phyloP scores from a whole-genome alignment of 2,113 vertebrate genomes.

The Scortum barcoo region DNA sequence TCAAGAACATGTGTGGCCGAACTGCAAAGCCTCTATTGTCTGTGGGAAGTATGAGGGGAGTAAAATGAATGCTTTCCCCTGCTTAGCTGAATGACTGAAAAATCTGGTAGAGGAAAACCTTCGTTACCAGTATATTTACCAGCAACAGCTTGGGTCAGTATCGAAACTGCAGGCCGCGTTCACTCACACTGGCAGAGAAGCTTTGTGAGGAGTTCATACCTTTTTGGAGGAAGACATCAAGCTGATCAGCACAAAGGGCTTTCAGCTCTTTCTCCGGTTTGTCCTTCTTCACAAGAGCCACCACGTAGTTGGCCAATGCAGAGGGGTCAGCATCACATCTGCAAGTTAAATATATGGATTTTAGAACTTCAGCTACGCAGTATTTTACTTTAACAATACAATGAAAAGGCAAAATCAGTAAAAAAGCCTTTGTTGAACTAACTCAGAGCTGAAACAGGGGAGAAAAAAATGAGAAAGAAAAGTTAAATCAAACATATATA shows the following conservation, averaged over 20 bases:
- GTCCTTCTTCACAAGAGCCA: conserved; percentile 98
- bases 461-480: background rate
- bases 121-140: background rate
- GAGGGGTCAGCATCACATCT: conserved; percentile 99
- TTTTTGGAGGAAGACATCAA: conserved; percentile 99
- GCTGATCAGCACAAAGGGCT: conserved; percentile 97
- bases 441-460: background rate
- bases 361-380: background rate
- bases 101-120: background rate
- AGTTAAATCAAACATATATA: background rate
- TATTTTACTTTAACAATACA: background rate
- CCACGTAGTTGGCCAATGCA: conserved; percentile 98
- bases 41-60: background rate
- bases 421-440: background rate
- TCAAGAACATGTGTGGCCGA: background rate
- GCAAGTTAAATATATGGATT: background rate
- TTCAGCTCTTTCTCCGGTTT: conserved; percentile 97
- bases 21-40: background rate
- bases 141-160: background rate
- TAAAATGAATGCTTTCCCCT: background rate
- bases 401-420: background rate
- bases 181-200: background rate
- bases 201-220: conserved; percentile 82
- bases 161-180: background rate
- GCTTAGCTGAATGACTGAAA: background rate